Percentiles rank a stretch among this genome's conserved stretches.
Conservation (phyloP, 2,797 vertebrate species). For the Corythornis leucogaster region DNA sequence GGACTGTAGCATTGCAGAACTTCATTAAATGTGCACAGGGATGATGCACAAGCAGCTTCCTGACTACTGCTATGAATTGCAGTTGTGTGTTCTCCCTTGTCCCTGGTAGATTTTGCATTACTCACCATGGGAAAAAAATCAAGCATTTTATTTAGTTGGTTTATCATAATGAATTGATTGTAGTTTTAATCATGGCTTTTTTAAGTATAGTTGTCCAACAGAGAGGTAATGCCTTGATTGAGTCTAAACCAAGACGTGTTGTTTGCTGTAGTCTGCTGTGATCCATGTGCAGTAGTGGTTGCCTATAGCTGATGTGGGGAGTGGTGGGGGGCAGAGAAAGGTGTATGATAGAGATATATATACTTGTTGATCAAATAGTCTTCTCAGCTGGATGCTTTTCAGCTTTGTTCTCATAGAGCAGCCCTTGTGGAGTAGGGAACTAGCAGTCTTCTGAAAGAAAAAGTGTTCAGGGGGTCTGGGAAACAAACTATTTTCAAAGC, state of each 20-base stretch:
- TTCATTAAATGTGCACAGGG: not conserved
- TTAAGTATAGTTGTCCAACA: not conserved
- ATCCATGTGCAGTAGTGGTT: not conserved
- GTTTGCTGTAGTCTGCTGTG: not conserved
- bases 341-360: accelerated
- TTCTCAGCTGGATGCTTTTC: not conserved
- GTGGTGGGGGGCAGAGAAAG: not conserved
- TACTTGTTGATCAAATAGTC: not conserved
- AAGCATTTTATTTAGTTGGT: not conserved
- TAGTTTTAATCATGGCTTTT: not conserved
- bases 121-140: not conserved
- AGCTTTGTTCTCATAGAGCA: not conserved
- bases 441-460: not conserved
- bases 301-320: not conserved
- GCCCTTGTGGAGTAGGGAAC: not conserved
- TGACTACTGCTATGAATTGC: not conserved
- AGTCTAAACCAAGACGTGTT: not conserved
- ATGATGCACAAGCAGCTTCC: not conserved
- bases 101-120: not conserved
- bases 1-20: not conserved
- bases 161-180: not conserved
- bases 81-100: not conserved
- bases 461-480: not conserved
- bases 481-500: not conserved
- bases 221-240: not conserved